A percentile compares a stretch with the other conserved stretches of the same genome.
Conservation (phyloP, 2,797 vertebrate genomes). For the Tokudaia tokunoshimensis region DNA sequence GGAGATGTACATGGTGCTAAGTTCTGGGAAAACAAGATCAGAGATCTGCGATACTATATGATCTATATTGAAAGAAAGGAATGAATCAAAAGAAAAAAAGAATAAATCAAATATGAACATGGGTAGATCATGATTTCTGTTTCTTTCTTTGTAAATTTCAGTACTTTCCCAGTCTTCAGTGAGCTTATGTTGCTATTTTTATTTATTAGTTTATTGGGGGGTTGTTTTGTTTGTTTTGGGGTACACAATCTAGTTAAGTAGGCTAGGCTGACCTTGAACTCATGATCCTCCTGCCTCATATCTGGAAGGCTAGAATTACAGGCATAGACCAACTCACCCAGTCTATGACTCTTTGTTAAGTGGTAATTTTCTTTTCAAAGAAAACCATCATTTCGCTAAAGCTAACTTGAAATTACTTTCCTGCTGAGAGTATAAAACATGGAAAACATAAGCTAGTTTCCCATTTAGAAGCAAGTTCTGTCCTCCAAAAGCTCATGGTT, state of each 20-base stretch:
- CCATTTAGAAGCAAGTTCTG: background rate
- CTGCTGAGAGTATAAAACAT: background rate
- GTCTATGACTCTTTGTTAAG: background rate
- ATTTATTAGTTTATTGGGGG: background rate
- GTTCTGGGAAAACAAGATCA: background rate
- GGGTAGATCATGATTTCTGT: constrained; percentile 8
- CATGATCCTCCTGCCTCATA: no score
- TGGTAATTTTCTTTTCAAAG: background rate
- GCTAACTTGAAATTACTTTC: background rate
- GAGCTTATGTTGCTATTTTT: background rate
- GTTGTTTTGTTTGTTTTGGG: background rate
- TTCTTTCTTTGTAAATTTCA: background rate
- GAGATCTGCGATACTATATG: background rate
- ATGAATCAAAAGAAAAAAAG: background rate
- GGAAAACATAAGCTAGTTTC: background rate
- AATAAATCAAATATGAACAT: background rate
- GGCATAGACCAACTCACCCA: no score
- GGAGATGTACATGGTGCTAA: background rate
- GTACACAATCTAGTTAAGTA: background rate
- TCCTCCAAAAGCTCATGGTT: background rate
- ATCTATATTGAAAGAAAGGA: background rate
- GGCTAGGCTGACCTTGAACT: background rate
- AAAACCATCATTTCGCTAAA: background rate
- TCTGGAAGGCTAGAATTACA: background rate
- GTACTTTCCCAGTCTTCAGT: background rate